Base-by-base conservation (phyloP, 2,113 vertebrate species). In the Callorhinus ursinus region DNA sequence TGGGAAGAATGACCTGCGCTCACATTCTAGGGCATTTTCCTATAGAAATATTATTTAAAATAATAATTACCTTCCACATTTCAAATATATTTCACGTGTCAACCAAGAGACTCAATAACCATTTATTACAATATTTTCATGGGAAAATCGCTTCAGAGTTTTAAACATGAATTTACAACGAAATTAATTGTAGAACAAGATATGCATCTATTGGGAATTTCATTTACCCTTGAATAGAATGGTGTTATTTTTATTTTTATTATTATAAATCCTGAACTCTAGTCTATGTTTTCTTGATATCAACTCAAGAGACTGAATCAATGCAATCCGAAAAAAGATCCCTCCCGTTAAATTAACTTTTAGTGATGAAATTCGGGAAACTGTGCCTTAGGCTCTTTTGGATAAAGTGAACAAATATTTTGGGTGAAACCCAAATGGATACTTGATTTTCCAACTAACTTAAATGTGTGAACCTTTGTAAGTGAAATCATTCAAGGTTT, bases 361-460 rank as follows among this genome's bases (percentile, higher is more conserved):
- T 22, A 67, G 63, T 89, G 55, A 53, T 93, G 31, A 89, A 95
- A 93, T 87, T 93, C 67, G 5, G 61, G 31, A 97, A 89, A 36
- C 22, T 24, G 33, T 65, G 53, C 55, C 51, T 91, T 28, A 93
- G 77, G 46, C 18, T 61, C n/a, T 82, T 96, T 98, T 28, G 79
- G 69, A 59, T 7, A 94, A 84, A 88, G 67, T 55, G 5, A 96
- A 96, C 21, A 90, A 96, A 93, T 88, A 94, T 93, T 97, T 39
- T 93, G 19, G 33, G 14, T 97, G 91, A 96, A 33, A 13, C 90
- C 18, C 55, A 88, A 97, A 97, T 93, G 57, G 88, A 95, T 84
- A 65, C 33, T 98, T 98, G 96, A 88, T 96, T 65, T 97, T 76
- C 97, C 92, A 97, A 24, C 94, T 93, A 93, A 95, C 59, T 80